A percentile compares a stretch with the other conserved stretches of the same genome.
These are phyloP conservation scores for Cololabis saira DNA, from an alignment of 2,113 vertebrate genomes.

Conservation along the genomic window DNA sequence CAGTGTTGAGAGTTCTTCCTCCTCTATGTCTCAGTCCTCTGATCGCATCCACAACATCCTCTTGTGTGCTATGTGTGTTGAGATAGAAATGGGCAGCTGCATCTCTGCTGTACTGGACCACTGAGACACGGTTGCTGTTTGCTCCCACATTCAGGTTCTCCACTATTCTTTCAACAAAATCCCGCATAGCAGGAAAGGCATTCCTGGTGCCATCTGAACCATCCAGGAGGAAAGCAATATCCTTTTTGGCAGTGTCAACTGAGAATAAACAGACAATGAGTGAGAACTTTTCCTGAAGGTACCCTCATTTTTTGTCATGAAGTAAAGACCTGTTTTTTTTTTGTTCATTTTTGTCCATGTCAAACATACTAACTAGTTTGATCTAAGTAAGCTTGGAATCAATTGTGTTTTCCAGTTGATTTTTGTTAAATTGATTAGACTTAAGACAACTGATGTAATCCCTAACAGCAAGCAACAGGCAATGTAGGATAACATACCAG, in stretches of 20 bases:
- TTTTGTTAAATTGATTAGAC: no score
- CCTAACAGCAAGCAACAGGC: not conserved
- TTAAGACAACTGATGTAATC: no score
- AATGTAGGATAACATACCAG: constrained; percentile 24
- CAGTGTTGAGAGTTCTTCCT: constrained; percentile 1
- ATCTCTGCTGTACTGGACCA: constrained; percentile 81
- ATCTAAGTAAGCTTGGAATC: no score
- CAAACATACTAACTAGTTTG: no score
- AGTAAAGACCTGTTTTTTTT: not conserved
- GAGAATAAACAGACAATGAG: constrained; percentile 3
- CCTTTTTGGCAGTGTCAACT: constrained; percentile 39
- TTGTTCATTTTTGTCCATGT: no score
- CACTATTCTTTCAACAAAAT: constrained; percentile 56
- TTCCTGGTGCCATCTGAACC: constrained; percentile 80
- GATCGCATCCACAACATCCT: constrained; percentile 23
- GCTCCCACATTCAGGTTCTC: constrained; percentile 78
- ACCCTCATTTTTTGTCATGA: not conserved
- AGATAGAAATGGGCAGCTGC: constrained; percentile 84
- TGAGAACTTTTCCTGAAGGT: not conserved
- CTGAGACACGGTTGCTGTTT: constrained; percentile 81
- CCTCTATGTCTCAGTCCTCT: not conserved
- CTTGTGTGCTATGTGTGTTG: constrained; percentile 86
- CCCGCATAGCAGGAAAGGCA: constrained; percentile 54
- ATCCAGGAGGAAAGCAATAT: constrained; percentile 77
- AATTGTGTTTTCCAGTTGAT: no score